Percentiles rank a stretch among this genome's conserved stretches.
phyloP scores from a whole-genome alignment of 2,113 vertebrate species.

The Heteronetta atricapilla region DNA sequence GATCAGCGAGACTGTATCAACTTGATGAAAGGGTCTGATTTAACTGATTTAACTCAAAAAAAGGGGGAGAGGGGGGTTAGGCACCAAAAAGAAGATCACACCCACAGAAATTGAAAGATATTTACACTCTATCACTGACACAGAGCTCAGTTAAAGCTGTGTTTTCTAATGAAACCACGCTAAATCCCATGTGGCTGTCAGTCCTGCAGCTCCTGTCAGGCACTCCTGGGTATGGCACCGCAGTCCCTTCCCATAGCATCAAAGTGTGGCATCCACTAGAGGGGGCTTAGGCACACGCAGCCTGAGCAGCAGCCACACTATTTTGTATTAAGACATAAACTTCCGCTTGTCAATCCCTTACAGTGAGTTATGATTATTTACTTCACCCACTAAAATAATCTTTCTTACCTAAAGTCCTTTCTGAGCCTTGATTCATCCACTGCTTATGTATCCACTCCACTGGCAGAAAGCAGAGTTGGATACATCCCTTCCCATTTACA shows the following conservation, averaged over 20 bases:
- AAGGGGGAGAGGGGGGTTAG: too few relatives aligned
- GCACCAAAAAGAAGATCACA: too few relatives aligned
- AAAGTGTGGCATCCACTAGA: not conserved
- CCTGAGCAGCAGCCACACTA: not conserved
- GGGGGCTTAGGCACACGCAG: not conserved
- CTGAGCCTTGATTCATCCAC: not conserved
- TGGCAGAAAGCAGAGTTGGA: not conserved
- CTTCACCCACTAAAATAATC: not conserved
- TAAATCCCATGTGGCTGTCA: not conserved
- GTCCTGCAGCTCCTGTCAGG: not conserved
- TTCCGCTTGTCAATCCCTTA: not conserved
- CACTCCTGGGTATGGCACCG: fast-evolving
- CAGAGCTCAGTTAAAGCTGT: not conserved
- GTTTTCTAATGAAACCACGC: not conserved
- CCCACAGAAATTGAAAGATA: not conserved
- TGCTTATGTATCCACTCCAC: not conserved
- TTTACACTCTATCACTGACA: not conserved
- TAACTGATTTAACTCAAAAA: not conserved
- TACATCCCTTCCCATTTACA: not conserved
- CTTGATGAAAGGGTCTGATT: not conserved
- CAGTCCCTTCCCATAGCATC: not conserved
- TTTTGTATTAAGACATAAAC: not conserved
- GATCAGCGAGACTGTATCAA: not conserved
- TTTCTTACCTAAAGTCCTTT: not conserved
- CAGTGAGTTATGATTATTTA: not conserved